Base-by-base conservation (phyloP, 2,888 invertebrate species). In the Iselma pallidipennis region DNA sequence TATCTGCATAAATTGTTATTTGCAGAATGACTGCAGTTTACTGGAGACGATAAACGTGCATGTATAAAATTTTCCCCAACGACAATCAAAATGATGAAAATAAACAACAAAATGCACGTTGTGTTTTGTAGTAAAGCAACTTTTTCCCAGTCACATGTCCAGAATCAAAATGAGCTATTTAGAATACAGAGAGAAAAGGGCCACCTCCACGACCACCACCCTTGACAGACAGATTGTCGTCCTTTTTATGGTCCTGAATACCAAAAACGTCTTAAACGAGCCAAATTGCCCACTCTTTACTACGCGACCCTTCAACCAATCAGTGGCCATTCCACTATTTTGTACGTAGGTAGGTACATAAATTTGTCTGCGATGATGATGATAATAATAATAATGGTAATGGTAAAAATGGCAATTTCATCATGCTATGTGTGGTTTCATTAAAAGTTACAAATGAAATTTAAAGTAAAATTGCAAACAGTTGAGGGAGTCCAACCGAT, bases 201-300 rank as follows among this genome's bases (percentile, higher is more conserved):
- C 16, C 37, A 37, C 16, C 37, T 16, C 37, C 7, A 2, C 9
- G 16, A 19, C 37, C 16, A 5, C n/a, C 54, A 31, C 50, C 50
- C 55, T 55, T 62, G 62, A 57, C 57, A 62, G 62, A 62, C 62
- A 62, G 62, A 62, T 62, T 62, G 62, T 55, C 58, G 58, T 49
- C 55, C 55, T 51, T 55, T 14, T 48, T 48, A 52, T 25, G 55
- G 25, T n/a, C 62, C 62, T 55, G 62, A 54, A 62, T 62, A 62
- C 58, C 37, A 62, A 62, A 55, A 16, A 14, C n/a, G 54, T 49
- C 49, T 26, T 51, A 54, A 61, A 61, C 61, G 52, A 59, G 55
- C 31, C 45, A 26, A 16, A 48, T 53, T n/a, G n/a, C n/a, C n/a
- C n/a, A n/a, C n/a, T 16, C 16, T 37, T 33, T 16, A 7, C 9